Evolutionary conservation across 2,113 vertebrate genomes (phyloP), one percentile per base, ranked within the genome.

Genomic region (Gambusia holbrooki): DNA sequence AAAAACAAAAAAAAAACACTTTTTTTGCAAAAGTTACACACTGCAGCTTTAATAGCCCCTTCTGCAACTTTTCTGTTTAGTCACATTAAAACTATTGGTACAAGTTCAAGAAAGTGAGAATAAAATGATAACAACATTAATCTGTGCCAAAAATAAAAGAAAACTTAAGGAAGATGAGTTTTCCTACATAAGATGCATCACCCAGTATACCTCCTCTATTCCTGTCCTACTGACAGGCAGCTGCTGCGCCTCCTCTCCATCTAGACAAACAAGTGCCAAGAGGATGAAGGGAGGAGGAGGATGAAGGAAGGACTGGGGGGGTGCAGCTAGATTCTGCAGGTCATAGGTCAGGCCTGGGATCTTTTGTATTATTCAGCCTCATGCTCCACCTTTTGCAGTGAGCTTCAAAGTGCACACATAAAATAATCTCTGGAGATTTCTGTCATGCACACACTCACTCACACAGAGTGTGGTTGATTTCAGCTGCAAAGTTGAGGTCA

Each of bases 261-360:
- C 45, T 48, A 61, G 65, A 58, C 76, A 81, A 90, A 79, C 37
- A 4, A 76, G 27, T n/a, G 76, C 54, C 19, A 69, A 73, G 45
- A 68, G 76, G 71, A 77, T 48, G 79, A 69, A 85, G 82, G 66
- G 14, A 75, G 74, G 80, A 74, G 78, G 71, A 79, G 74, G 69
- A 82, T 71, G 80, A 71, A 71, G 79, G 77, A 87, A 70, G 84
- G 81, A 75, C 73, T 62, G 85, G 83, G 86, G 84, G 92, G 91
- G 88, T 51, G 80, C 17, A 87, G 89, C 91, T 85, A 93, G 92
- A 94, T 89, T 51, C 70, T 75, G 17, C 5, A 67, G 90, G 90
- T 93, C 89, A 67, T 6, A 87, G 93, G 92, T 92, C 77, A 80
- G 73, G 28, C 71, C 82, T 85, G 6, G 54, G 71, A 65, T 78